These are phyloP conservation scores for Pemphredon lugubris DNA, from an alignment of 2,888 invertebrate genomes.

Conservation along the genomic window DNA sequence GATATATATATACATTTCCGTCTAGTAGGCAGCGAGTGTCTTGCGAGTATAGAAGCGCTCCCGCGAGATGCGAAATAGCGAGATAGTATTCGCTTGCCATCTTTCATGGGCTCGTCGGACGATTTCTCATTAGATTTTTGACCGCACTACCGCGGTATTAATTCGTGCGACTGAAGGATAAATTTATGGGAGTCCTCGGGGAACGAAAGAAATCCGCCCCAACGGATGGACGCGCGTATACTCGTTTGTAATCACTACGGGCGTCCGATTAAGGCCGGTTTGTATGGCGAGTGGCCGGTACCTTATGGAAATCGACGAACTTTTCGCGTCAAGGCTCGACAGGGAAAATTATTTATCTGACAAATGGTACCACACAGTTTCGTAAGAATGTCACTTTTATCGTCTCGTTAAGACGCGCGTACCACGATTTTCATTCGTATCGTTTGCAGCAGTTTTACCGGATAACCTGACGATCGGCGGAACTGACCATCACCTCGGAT, in stretches of 20 bases:
- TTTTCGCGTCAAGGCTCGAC: too few species aligned
- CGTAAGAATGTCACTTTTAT: too few species aligned
- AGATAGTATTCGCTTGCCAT: slow-evolving; percentile 52
- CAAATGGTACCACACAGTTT: too few species aligned
- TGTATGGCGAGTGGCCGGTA: not conserved
- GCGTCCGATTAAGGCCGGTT: slow-evolving; percentile 57
- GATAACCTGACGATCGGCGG: too few species aligned
- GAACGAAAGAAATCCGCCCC: slow-evolving; percentile 57
- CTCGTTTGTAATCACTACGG: slow-evolving; percentile 62
- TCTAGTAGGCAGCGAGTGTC: slow-evolving; percentile 11
- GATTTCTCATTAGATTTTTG: slow-evolving; percentile 70
- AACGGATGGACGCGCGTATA: slow-evolving; percentile 45
- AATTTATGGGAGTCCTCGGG: slow-evolving; percentile 55
- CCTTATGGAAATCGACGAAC: not conserved
- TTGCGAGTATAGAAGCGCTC: not conserved
- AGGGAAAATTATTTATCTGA: too few species aligned
- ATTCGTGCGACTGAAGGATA: slow-evolving; percentile 56
- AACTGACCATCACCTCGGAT: too few species aligned
- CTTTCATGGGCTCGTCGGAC: slow-evolving; percentile 56
- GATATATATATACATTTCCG: not conserved
- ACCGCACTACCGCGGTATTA: slow-evolving; percentile 52
- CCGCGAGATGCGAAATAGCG: slow-evolving; percentile 42
- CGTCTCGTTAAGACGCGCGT: too few species aligned
- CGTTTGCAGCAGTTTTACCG: too few species aligned
- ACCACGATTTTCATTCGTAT: too few species aligned